Evolutionary conservation across 1,140 invertebrate species (phyloP).

Genomic region (Belonocnema kinseyi): DNA sequence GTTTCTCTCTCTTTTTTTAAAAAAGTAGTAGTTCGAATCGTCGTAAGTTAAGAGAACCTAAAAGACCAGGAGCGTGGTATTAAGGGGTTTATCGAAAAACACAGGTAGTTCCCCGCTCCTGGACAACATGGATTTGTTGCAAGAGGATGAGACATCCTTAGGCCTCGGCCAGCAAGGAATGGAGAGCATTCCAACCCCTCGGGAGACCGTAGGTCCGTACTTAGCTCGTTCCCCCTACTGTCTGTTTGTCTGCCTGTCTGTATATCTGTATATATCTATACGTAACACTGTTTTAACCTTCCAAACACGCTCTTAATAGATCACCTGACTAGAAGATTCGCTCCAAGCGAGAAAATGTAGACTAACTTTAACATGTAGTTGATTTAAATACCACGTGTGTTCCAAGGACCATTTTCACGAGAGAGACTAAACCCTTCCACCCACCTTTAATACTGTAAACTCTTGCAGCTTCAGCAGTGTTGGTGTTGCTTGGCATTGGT

Average conservation of each 20-base stretch:
- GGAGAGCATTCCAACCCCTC: conserved; percentile 71
- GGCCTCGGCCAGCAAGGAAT: conserved; percentile 72
- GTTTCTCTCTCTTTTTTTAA: conserved; percentile 13
- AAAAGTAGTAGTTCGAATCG: conserved; percentile 21
- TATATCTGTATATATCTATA: conserved; percentile 49
- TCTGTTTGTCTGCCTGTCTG: conserved; percentile 57
- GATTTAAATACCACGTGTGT: background rate
- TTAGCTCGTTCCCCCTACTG: conserved; percentile 56
- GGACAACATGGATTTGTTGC: conserved; percentile 75
- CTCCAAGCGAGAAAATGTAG: conserved; percentile 23
- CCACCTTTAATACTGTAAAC: conserved; percentile 52
- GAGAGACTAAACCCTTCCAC: conserved; percentile 38
- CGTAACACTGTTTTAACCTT: conserved; percentile 48
- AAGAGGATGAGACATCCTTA: conserved; percentile 74
- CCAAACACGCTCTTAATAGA: conserved; percentile 51
- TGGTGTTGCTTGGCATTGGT: conserved; percentile 72
- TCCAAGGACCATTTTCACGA: background rate
- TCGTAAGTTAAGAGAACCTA: conserved; percentile 22
- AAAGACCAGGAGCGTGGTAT: conserved; percentile 51
- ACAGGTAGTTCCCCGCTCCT: conserved; percentile 74
- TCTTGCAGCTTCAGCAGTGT: conserved; percentile 68
- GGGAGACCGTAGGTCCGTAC: conserved; percentile 75
- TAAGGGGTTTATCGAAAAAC: conserved; percentile 71
- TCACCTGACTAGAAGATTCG: conserved; percentile 51
- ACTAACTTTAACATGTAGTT: conserved; percentile 30